Evolutionary conservation across 2,888 invertebrate genomes (phyloP), one percentile per base, ranked within the genome.

Genomic region (Volucella bombylans): DNA sequence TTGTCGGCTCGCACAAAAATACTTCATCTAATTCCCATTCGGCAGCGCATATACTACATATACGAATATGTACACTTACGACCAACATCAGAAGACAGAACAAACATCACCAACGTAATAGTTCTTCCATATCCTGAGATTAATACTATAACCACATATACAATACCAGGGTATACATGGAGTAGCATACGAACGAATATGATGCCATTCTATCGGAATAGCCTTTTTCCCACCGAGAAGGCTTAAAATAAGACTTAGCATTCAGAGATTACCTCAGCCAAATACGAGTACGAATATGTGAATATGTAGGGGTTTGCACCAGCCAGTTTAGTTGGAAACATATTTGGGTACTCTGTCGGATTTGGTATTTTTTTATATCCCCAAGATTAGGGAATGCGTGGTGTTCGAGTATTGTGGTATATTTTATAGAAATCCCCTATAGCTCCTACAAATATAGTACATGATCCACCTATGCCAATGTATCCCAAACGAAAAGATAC

Each of bases 1-100:
- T 49, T 23, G 15, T 39, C 23, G 41, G 55, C 55, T 8, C 54
- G 65, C 64, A 83, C 79, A 69, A 74, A 83, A 83, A 80, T 80
- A 80, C 79, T 80, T 74, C 69, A 79, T 79, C 65, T 79, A 71
- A 74, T 69, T 65, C 79, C 74, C 57, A 83, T 83, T 80, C 67
- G 54, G 43, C 39, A 74, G 69, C 52, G 41, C 68, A 64, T 49
- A 77, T 52, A 49, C 54, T 57, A 80, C 55, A 31, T 31, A 31
- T 31, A 31, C 31, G 6, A 4, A 31, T 31, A 31, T 31, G 6
- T 6, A 6, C 31, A 31, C 31, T 31, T 31, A 31, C 31, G 31
- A 31, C 31, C 31, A 31, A 31, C 31, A 31, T 31, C 31, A 73
- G 31, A 18, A 43, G 39, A 77, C 43, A 72, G 62, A 71, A 71